phyloP scores from a whole-genome alignment of 1,140 invertebrate species.

The Aphidius gifuensis region DNA sequence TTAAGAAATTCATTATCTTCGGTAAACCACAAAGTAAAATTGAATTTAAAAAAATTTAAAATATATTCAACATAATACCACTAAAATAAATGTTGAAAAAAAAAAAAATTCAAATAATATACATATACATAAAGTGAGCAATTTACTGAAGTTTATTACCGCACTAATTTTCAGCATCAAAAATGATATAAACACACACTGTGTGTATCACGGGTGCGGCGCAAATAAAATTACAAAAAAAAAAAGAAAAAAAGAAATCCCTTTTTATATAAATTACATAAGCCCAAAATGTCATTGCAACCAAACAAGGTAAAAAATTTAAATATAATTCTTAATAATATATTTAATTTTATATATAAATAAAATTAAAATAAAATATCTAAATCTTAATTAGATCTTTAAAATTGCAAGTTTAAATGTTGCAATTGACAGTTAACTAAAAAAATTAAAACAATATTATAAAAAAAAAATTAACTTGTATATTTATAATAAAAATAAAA shows the following conservation, averaged over 20 bases:
- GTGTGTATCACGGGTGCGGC: conserved; percentile 15
- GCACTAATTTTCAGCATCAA: conserved; percentile 24
- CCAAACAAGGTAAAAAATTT: too few species aligned
- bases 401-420: conserved; percentile 9
- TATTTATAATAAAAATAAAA: conserved; percentile 6
- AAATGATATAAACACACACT: conserved; percentile 21
- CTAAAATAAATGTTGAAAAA: neutral
- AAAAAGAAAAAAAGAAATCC: neutral
- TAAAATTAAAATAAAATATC: neutral
- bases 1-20: conserved; percentile 7
- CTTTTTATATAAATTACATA: neutral
- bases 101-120: neutral
- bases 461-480: neutral
- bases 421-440: conserved; percentile 3
- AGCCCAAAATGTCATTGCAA: too few species aligned
- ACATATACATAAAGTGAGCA: neutral
- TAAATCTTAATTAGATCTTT: too few species aligned
- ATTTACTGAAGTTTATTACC: conserved; percentile 18
- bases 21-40: conserved; percentile 9
- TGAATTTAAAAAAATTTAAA: neutral
- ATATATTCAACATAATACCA: too few species aligned
- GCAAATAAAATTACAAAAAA: conserved; percentile 13
- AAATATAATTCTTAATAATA: neutral
- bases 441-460: neutral
- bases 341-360: neutral